These are phyloP conservation scores for Drosophila oshimai DNA, from an alignment of 1,140 invertebrate species.

Conservation along the genomic window DNA sequence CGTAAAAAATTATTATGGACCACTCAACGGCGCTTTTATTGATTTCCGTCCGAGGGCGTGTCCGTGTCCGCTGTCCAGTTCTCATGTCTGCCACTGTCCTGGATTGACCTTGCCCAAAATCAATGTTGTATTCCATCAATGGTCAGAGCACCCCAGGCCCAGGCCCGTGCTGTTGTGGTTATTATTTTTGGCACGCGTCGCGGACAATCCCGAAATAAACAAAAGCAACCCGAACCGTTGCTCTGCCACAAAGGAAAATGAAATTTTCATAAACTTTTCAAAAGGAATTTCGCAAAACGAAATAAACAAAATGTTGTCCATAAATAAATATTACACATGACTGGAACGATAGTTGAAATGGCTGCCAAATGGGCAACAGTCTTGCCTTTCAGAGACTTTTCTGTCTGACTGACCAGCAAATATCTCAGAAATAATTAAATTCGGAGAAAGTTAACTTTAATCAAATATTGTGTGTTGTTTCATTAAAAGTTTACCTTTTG, in stretches of 20 bases:
- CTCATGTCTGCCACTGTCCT: not conserved
- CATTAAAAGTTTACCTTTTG: not conserved
- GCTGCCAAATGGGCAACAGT: not conserved
- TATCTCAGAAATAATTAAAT: constrained; percentile 2
- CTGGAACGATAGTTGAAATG: constrained; percentile 18
- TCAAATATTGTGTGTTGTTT: not conserved
- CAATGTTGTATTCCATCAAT: constrained; percentile 70
- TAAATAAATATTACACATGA: constrained; percentile 5
- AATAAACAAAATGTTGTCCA: constrained; percentile 54
- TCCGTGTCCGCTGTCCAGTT: constrained; percentile 19
- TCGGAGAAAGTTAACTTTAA: not conserved
- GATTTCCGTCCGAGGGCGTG: constrained; percentile 46
- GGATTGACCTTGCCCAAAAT: constrained; percentile 50
- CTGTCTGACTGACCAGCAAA: not conserved
- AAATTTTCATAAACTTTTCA: constrained; percentile 67
- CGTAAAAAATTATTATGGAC: constrained; percentile 63
- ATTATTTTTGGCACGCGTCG: constrained; percentile 80
- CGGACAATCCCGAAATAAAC: constrained; percentile 55
- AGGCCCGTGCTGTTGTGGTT: constrained; percentile 51
- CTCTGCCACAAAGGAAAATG: constrained; percentile 5
- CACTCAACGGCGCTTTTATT: constrained; percentile 48
- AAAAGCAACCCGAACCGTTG: constrained; percentile 28
- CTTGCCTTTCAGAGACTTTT: not conserved
- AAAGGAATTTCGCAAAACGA: constrained; percentile 55
- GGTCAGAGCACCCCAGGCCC: constrained; percentile 15